Percentiles rank a stretch among this genome's conserved stretches.
Evolutionary conservation across 64 coral and sea anemone species (phyloP).

Genomic region (Orbicella faveolata): DNA sequence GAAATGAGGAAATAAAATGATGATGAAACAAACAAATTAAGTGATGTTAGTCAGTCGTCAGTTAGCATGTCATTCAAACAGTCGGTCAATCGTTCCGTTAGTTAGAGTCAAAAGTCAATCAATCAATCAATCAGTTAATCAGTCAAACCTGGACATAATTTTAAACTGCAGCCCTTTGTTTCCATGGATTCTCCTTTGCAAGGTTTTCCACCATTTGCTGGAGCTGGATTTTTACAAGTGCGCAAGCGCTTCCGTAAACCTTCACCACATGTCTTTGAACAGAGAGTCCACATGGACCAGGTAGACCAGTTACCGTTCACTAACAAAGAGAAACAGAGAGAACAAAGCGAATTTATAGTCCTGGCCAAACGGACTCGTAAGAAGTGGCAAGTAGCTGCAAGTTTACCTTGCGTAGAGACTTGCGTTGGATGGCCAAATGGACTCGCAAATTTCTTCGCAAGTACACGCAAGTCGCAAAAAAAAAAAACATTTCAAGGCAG

Average conservation of each 20-base stretch:
- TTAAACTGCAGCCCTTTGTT: neutral
- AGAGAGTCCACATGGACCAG: slow-evolving; percentile 10
- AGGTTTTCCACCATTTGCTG: slow-evolving; percentile 23
- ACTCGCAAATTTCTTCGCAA: too few species aligned
- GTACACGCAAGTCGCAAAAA: too few species aligned
- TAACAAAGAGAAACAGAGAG: neutral
- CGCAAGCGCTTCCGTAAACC: neutral
- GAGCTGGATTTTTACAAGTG: slow-evolving; percentile 43
- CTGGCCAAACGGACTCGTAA: neutral
- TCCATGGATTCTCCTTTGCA: slow-evolving; percentile 13
- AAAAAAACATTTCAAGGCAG: too few species aligned
- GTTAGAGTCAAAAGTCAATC: neutral
- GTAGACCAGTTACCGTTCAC: slow-evolving; percentile 21
- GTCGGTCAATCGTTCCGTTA: neutral
- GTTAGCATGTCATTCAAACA: neutral
- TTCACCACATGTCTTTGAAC: slow-evolving; percentile 12
- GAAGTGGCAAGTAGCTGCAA: neutral
- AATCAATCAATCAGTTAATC: neutral
- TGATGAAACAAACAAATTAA: neutral
- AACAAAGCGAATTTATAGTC: neutral
- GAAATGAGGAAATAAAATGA: neutral
- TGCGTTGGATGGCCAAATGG: too few species aligned
- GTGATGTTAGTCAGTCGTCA: too few species aligned
- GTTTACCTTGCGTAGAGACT: too few species aligned
- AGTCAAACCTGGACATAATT: slow-evolving; percentile 11